Conservation (phyloP, 2,797 vertebrate species). For the Peromyscus melanophrys region DNA sequence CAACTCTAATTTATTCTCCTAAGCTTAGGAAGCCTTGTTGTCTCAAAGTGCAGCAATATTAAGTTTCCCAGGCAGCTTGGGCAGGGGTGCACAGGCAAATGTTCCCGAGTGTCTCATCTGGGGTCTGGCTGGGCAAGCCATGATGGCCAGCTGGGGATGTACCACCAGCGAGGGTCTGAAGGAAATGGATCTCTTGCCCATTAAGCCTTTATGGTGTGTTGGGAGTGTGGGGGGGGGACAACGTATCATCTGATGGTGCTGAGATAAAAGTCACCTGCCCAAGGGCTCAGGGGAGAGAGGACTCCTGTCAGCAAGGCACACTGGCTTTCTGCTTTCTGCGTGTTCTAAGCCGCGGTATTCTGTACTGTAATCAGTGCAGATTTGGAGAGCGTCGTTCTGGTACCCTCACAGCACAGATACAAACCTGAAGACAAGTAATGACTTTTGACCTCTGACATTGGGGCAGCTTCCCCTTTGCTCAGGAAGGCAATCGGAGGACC, state of each 20-base stretch:
- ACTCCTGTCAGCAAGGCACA: conserved; percentile 81
- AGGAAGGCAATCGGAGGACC: background rate
- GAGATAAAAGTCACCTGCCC: conserved; percentile 82
- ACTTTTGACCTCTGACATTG: background rate
- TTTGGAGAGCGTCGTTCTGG: background rate
- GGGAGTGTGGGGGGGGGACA: conserved; percentile 79
- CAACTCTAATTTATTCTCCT: conserved; percentile 96
- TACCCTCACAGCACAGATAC: background rate
- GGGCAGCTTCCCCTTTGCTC: background rate
- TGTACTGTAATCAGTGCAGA: fast-evolving
- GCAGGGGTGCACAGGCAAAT: conserved; percentile 65
- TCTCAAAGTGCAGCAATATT: conserved; percentile 93
- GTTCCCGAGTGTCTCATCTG: background rate
- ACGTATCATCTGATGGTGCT: conserved; percentile 84
- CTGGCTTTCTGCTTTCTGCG: conserved; percentile 83
- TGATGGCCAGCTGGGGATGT: background rate
- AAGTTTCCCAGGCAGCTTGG: conserved; percentile 90
- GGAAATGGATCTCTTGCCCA: background rate
- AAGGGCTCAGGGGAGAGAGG: conserved; percentile 78
- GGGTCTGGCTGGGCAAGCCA: background rate
- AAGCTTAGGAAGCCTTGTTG: conserved; percentile 92
- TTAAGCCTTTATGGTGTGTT: conserved; percentile 76
- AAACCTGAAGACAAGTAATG: background rate
- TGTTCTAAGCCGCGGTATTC: background rate
- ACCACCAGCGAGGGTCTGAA: background rate